These are phyloP conservation scores for Limonius californicus DNA, from an alignment of 1,140 invertebrate species.

Conservation along the genomic window DNA sequence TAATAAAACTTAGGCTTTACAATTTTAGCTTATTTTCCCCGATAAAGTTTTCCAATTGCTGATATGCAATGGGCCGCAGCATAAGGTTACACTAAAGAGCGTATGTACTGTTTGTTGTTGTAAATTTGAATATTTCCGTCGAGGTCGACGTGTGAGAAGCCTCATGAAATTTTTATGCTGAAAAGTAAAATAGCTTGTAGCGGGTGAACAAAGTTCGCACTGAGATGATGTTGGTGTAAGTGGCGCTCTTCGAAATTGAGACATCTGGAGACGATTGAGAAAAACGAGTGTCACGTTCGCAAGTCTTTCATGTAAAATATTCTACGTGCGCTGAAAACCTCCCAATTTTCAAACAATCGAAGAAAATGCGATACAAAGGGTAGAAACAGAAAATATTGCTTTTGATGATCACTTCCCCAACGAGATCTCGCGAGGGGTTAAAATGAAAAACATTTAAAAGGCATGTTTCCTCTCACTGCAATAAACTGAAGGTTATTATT, in stretches of 20 bases:
- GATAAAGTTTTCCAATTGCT: no score
- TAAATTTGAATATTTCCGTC: background rate
- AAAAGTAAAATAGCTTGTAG: background rate
- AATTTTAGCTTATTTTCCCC: background rate
- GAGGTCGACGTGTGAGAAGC: background rate
- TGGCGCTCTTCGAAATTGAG: background rate
- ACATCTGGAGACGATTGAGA: background rate
- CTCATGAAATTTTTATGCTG: background rate
- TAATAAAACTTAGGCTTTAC: background rate
- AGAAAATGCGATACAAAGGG: background rate
- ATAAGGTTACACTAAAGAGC: background rate
- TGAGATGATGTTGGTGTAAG: background rate
- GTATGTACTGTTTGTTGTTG: background rate
- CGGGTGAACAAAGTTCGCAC: background rate
- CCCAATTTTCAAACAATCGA: background rate
- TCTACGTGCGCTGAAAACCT: slow-evolving; percentile 3
- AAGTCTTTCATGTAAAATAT: slow-evolving; percentile 5
- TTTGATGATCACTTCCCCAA: no score
- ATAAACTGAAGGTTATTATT: no score
- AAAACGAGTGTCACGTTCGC: slow-evolving; percentile 1
- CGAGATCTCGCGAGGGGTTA: no score
- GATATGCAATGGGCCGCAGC: no score
- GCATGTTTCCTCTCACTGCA: no score
- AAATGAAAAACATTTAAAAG: no score
- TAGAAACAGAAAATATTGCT: no score